Base-by-base conservation (phyloP, 2,113 vertebrate genomes). In the Propithecus coquereli region DNA sequence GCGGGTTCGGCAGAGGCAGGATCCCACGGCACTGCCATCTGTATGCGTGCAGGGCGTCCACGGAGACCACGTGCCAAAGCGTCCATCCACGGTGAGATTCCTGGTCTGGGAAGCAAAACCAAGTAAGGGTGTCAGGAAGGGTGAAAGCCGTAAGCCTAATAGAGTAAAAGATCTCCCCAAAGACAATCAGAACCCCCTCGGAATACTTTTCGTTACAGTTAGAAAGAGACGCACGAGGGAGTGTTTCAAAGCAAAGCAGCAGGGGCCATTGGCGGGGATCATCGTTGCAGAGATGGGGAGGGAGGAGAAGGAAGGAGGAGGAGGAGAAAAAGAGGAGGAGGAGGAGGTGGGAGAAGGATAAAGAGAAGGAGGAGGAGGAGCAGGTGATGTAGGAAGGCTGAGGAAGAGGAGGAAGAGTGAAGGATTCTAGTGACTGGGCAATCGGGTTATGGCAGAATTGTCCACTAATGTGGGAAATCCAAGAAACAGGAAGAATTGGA, bases 71-170 rank as follows among this genome's bases (percentile, higher is more conserved):
- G 95, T 27, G 2, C 99, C 99, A 50, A 99, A 99, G 87, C 98
- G 98, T 54, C 99, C 99, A 66, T 99, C 99, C 81, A 99, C 98
- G 0, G 99, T 99, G 97, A 99, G 99, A 70, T 99, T 99, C 95
- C 99, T 99, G 25, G 98, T 98, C 99, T 99, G 95, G 94, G 90
- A 98, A 85, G 9, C 92, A 98, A 93, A 96, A 0, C 30, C 80
- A 97, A 68, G 12, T 0, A 25, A 52, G 6, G 12, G 8, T 0
- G 70, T 97, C n/a, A 96, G 79, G 11, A 54, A 59, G 14, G 32
- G 37, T 17, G 47, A 50, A 9, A 54, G 45, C 16, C 6, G 11
- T 6, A 2, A 50, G 23, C 12, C 9, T 16, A 6, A 12, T 0
- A 2, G 5, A 37, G n/a, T 3, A 2, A 40, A 52, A 34, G 16